A percentile compares a stretch with the other conserved stretches of the same genome.
These are phyloP conservation scores for Picathartes gymnocephalus DNA, from an alignment of 2,113 vertebrate genomes.

Conservation along the genomic window DNA sequence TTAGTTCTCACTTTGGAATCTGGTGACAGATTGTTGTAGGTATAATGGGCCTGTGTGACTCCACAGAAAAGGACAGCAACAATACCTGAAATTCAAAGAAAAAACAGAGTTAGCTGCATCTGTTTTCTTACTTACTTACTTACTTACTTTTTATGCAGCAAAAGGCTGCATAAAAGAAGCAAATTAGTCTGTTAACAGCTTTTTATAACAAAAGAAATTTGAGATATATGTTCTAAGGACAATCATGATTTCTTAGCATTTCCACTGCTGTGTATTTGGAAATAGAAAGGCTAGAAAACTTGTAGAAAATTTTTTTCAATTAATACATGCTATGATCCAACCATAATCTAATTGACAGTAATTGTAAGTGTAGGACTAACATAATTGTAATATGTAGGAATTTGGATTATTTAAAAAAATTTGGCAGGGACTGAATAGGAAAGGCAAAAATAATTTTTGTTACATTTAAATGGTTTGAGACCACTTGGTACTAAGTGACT, in stretches of 20 bases:
- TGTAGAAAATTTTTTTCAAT: not conserved
- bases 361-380: not conserved
- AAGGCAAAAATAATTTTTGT: not conserved
- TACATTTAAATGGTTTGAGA: not conserved
- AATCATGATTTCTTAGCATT: not conserved
- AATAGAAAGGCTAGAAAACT: not conserved
- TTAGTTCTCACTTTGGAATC: conserved; percentile 80
- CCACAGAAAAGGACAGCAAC: conserved; percentile 87
- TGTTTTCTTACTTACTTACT: not conserved
- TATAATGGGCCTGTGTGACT: conserved; percentile 85
- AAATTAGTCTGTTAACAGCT: not conserved
- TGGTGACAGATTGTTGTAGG: conserved; percentile 80
- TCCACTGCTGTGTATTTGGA: not conserved
- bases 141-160: too few species aligned
- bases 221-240: not conserved
- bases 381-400: not conserved
- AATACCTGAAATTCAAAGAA: conserved; percentile 76
- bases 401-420: not conserved
- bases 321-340: not conserved
- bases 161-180: not conserved
- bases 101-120: not conserved
- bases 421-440: not conserved
- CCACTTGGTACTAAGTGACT: not conserved
- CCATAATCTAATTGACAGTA: not conserved
- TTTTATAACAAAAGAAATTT: not conserved